Base-by-base conservation (phyloP, 2,888 invertebrate species). In the Drosophila anomelani region DNA sequence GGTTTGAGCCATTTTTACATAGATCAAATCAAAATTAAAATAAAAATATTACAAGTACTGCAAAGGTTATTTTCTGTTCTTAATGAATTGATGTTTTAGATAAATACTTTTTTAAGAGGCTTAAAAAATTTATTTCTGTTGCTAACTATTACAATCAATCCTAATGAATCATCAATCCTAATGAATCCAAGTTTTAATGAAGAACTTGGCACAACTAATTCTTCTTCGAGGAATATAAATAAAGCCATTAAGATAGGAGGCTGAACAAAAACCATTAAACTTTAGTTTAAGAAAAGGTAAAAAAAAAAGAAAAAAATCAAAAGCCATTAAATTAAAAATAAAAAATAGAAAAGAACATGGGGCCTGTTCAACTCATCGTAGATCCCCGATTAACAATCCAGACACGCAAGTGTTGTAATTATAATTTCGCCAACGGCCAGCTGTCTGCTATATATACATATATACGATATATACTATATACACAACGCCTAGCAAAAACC, bases 391-490 rank as follows among this genome's bases (percentile, higher is more conserved):
- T 34, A 56, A 47, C 20, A 60, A 62, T 51, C 56, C 32, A 29
- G 59, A 57, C 66, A 43, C 62, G 39, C 71, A 60, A 58, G 34
- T 58, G 54, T 54, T 68, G 61, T 82, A 76, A 80, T 76, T 80
- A 76, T 43, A 46, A 53, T 44, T 56, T 41, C 8, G 59, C 72
- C 66, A 53, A 55, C 9, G 63, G 80, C 67, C 67, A 51, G 63
- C 53, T 47, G 47, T 61, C 61, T 59, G n/a, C 67, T 43, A 36
- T 36, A 36, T 54, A 60, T 9, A 34, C 20, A 57, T 51, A 51
- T 10, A 23, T 15, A 32, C 8, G 13, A 36, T 10, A 44, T 47
- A 29, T 32, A 17, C 17, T 32, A 17, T 8, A 53, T 53, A 41
- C 29, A 36, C 29, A 68, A 26, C 23, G 46, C 20, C 54, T 41